Conservation (phyloP, 2,888 invertebrate species). For the Myopa testacea region DNA sequence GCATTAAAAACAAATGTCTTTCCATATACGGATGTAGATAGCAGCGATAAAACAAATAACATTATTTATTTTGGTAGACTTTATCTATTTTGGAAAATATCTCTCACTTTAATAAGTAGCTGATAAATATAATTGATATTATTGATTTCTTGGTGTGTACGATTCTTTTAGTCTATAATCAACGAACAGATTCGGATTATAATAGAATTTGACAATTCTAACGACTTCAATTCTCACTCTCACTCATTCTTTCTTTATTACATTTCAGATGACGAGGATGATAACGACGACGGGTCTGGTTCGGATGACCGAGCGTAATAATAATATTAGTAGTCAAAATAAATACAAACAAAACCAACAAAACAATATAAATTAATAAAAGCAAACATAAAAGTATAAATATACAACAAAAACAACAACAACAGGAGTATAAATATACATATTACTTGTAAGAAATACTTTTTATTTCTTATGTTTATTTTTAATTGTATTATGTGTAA, state of each 20-base stretch:
- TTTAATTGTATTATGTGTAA: slow-evolving; percentile 67
- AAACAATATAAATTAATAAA: slow-evolving; percentile 55
- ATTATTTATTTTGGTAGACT: too few species aligned
- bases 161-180: too few species aligned
- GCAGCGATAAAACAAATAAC: too few species aligned
- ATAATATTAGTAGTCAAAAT: slow-evolving; percentile 67
- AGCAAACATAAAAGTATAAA: slow-evolving; percentile 48
- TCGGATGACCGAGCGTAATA: slow-evolving; percentile 68
- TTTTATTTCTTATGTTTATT: slow-evolving; percentile 67
- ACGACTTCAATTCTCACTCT: background rate
- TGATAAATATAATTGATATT: too few species aligned
- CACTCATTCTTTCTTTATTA: slow-evolving; percentile 20
- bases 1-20: too few species aligned
- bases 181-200: too few species aligned
- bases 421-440: slow-evolving; percentile 57
- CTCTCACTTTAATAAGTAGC: too few species aligned
- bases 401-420: slow-evolving; percentile 58
- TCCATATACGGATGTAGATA: too few species aligned
- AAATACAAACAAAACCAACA: slow-evolving; percentile 58
- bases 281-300: slow-evolving; percentile 66
- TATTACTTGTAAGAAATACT: slow-evolving; percentile 67
- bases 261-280: slow-evolving; percentile 65
- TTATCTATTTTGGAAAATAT: too few species aligned
- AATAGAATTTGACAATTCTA: too few species aligned
- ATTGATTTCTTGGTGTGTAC: too few species aligned